Evolutionary conservation across 2,888 invertebrate species (phyloP).

Genomic region (Eristalis pertinax): DNA sequence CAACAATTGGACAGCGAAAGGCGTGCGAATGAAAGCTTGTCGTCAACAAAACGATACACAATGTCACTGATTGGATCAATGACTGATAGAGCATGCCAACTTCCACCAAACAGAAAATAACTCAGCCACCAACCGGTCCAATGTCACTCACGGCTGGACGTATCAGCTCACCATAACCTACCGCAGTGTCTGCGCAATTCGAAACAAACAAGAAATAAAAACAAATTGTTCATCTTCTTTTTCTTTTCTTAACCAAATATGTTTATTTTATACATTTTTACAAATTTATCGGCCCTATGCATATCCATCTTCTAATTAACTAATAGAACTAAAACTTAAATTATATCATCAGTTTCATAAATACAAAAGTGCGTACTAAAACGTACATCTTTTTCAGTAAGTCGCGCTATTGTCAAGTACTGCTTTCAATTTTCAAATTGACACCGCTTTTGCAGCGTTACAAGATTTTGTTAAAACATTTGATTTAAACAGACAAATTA

Average conservation of each 20-base stretch:
- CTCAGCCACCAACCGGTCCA: background rate
- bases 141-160: background rate
- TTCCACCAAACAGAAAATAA: background rate
- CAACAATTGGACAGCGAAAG: background rate
- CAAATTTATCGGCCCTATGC: slow-evolving; percentile 27
- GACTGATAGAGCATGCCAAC: background rate
- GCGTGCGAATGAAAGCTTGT: background rate
- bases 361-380: slow-evolving; percentile 68
- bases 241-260: slow-evolving; percentile 24
- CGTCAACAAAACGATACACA: background rate
- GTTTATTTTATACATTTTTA: slow-evolving; percentile 52
- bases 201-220: background rate
- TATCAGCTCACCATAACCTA: background rate
- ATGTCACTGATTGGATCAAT: background rate
- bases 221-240: background rate
- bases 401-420: slow-evolving; percentile 34
- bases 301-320: slow-evolving; percentile 38
- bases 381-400: slow-evolving; percentile 62
- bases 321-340: slow-evolving; percentile 53
- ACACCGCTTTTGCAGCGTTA: background rate
- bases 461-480: background rate
- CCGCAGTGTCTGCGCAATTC: background rate
- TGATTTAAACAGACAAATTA: background rate
- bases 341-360: slow-evolving; percentile 59
- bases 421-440: background rate